Conservation (phyloP, 2,113 vertebrate species). For the Platysternon megacephalum region DNA sequence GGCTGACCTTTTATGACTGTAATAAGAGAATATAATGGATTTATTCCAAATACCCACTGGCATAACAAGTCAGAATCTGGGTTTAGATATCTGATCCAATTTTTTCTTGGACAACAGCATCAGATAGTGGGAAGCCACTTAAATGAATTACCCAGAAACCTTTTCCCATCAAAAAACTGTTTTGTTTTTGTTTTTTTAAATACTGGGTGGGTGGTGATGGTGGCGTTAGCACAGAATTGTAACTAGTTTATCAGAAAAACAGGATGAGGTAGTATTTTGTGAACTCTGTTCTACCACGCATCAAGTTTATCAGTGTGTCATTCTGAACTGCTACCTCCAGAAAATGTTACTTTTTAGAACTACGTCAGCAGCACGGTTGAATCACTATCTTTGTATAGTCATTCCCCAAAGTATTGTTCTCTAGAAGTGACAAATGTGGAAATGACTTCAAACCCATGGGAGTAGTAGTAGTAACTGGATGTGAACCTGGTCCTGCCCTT, state of each 20-base stretch:
- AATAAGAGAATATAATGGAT: background rate
- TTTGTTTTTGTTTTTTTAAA: background rate
- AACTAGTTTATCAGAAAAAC: background rate
- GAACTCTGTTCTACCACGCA: background rate
- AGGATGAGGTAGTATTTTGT: background rate
- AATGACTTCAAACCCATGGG: background rate
- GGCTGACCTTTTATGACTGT: background rate
- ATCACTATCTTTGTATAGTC: background rate
- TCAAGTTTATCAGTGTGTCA: background rate
- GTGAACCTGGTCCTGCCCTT: background rate
- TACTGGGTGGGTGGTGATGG: background rate
- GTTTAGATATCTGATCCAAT: background rate
- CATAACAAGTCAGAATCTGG: background rate
- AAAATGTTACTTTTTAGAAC: background rate
- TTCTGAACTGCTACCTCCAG: background rate
- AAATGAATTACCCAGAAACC: background rate
- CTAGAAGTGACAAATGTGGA: background rate
- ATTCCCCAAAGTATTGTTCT: rapidly evolving
- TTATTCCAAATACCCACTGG: background rate
- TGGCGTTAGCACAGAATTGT: background rate
- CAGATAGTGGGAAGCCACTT: background rate
- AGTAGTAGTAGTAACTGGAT: background rate
- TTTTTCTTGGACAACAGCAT: background rate
- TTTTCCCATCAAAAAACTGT: background rate
- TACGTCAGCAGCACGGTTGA: background rate